Evolutionary conservation across 37 sponge, comb jelly and placozoan species (phyloP).

Genomic region (Hormiphora californensis): DNA sequence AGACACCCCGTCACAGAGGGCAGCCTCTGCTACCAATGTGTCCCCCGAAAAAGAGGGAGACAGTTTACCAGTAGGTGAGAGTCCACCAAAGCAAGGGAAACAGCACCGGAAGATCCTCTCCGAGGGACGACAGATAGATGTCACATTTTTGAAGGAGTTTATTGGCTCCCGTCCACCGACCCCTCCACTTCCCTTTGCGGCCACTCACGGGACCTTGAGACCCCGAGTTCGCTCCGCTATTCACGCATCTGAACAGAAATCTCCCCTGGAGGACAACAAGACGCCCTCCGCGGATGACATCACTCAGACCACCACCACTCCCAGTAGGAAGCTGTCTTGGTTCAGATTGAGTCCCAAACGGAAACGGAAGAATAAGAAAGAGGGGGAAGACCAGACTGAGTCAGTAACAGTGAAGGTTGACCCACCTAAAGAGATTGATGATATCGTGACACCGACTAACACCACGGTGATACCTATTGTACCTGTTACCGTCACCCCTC

Average conservation of each 20-base stretch:
- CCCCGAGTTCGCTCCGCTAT: constrained; percentile 13
- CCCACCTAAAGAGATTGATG: no score
- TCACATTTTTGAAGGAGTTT: background rate
- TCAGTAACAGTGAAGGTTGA: no score
- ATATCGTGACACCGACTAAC: no score
- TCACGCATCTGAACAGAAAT: background rate
- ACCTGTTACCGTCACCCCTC: no score
- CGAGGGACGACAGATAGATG: constrained; percentile 19
- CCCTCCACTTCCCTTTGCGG: background rate
- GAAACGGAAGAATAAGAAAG: background rate
- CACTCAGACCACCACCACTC: background rate
- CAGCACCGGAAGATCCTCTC: constrained; percentile 20
- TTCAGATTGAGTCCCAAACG: background rate
- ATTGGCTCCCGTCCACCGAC: no score
- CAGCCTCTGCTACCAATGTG: no score
- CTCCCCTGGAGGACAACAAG: background rate
- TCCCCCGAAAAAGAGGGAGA: no score
- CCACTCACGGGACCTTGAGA: background rate
- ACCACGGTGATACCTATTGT: no score
- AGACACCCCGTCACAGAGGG: no score
- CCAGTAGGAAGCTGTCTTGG: background rate
- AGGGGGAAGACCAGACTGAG: background rate
- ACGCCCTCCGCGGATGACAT: constrained; percentile 53
- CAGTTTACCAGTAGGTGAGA: no score
- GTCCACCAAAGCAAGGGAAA: no score